Base-by-base conservation (phyloP, 1,140 invertebrate species). In the Microvelia longipes region DNA sequence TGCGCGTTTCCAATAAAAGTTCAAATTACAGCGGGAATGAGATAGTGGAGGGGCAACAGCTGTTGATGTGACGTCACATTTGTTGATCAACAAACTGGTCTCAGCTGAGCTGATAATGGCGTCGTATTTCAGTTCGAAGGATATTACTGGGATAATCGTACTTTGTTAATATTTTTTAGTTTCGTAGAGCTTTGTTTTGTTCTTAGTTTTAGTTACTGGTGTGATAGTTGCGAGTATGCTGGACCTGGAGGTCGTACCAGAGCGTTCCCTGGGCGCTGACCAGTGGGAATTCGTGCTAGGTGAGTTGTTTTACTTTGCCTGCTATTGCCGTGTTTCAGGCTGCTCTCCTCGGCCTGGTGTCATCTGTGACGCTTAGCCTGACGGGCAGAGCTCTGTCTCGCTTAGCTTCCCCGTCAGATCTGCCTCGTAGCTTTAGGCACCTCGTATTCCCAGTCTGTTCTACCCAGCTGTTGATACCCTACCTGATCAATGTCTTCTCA, bases 241-340 rank as follows among this genome's bases (percentile, higher is more conserved):
- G 82, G 93, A 96, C 81, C 86, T 97, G 78, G 94, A 97, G 85
- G 91, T 97, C 77, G 87, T 95, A 76, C 94, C 94, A 72, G 94
- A 96, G 84, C 87, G 92, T 80, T 96, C 93, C 75, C 85, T 98
- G 78, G 92, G 93, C 82, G 94, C 93, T 81, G 94, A 96, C 81
- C 88, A 93, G 84, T 97, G 94, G 93, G 94, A 97, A 84, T 95
- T 98, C 83, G 88, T 96, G 81, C 84, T 98, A 83, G 94, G 94
- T 93, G 83, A 88, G 88, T 84, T 64, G 62, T 24, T 13, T 64
- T 5, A 64, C 5, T 13, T 26, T 64, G 24, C n/a, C n/a, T n/a
- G n/a, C n/a, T n/a, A n/a, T n/a, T n/a, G n/a, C n/a, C 74, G 78
- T 75, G 76, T 26, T 68, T 30, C n/a, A n/a, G n/a, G n/a, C n/a